Evolutionary conservation across 2,113 vertebrate genomes (phyloP).

Genomic region (Motacilla tschutschensis): DNA sequence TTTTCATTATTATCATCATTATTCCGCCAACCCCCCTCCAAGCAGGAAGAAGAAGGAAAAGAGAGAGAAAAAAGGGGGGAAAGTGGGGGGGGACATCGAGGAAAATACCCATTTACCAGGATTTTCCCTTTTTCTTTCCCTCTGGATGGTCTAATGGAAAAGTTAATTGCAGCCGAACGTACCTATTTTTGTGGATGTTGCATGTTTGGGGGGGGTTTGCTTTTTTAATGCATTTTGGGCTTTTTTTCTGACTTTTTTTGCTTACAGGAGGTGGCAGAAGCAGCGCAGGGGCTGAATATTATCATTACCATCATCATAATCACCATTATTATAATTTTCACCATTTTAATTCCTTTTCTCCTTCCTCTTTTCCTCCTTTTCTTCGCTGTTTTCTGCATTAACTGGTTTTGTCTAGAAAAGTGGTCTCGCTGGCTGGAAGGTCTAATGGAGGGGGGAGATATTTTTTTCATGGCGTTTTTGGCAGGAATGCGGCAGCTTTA

Average conservation of each 20-base stretch:
- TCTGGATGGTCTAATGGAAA: conserved; percentile 64
- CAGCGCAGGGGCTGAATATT: not conserved
- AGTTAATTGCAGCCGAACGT: conserved; percentile 60
- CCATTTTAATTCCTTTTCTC: not conserved
- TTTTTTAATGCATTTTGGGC: not conserved
- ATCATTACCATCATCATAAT: not conserved
- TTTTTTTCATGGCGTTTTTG: conserved; percentile 5
- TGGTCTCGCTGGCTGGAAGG: conserved; percentile 26
- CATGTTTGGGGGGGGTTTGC: not conserved
- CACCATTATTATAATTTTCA: not conserved
- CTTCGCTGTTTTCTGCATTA: not conserved
- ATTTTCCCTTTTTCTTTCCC: conserved; percentile 13
- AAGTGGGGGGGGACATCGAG: not conserved
- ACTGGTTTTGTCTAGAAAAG: conserved; percentile 41
- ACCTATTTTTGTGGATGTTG: conserved; percentile 33
- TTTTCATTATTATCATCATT: not conserved
- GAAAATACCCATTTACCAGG: not conserved
- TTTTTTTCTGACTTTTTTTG: not conserved
- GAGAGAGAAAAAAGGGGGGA: not conserved
- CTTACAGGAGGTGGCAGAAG: not conserved
- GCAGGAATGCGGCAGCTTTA: conserved; percentile 41
- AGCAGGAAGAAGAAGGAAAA: not conserved
- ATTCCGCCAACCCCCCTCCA: not conserved
- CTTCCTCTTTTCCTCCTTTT: not conserved
- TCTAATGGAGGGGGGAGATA: not conserved